Evolutionary conservation across 2,888 invertebrate genomes (phyloP).

Genomic region (Meta bourneti): DNA sequence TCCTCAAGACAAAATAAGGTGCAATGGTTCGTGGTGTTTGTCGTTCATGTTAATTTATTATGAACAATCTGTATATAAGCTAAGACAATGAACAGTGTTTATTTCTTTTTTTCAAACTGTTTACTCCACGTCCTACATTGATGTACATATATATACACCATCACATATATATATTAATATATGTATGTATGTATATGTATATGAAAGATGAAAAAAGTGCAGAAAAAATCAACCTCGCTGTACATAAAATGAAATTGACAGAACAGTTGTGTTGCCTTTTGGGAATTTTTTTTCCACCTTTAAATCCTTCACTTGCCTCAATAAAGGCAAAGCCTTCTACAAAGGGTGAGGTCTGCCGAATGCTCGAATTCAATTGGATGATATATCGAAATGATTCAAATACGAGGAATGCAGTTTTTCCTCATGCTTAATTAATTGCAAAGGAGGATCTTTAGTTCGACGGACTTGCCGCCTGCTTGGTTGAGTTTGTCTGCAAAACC

Average conservation of each 20-base stretch:
- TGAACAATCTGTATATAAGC: conserved; percentile 68
- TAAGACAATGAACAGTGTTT: conserved; percentile 70
- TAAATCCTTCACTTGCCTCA: conserved; percentile 33
- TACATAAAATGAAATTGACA: conserved; percentile 21
- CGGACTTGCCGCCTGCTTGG: too few relatives aligned
- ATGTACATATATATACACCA: background rate
- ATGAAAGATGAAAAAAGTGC: background rate
- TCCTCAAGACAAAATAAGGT: conserved; percentile 11
- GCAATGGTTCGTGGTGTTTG: conserved; percentile 29
- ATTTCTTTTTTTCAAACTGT: conserved; percentile 32
- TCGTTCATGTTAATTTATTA: conserved; percentile 65
- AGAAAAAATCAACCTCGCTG: conserved; percentile 58
- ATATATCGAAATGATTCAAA: background rate
- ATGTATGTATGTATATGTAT: conserved; percentile 44
- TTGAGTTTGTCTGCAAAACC: too few relatives aligned
- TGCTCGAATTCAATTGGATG: background rate
- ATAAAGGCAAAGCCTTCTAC: conserved; percentile 19
- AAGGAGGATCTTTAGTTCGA: too few relatives aligned
- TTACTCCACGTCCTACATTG: conserved; percentile 19
- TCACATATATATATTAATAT: conserved; percentile 8
- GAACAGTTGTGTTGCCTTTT: conserved; percentile 44
- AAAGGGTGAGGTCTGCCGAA: background rate
- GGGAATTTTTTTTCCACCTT: conserved; percentile 24
- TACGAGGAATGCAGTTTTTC: background rate
- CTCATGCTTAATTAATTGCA: too few relatives aligned